Base-by-base conservation (phyloP, 2,797 vertebrate genomes). In the Phoxinus dragarum region DNA sequence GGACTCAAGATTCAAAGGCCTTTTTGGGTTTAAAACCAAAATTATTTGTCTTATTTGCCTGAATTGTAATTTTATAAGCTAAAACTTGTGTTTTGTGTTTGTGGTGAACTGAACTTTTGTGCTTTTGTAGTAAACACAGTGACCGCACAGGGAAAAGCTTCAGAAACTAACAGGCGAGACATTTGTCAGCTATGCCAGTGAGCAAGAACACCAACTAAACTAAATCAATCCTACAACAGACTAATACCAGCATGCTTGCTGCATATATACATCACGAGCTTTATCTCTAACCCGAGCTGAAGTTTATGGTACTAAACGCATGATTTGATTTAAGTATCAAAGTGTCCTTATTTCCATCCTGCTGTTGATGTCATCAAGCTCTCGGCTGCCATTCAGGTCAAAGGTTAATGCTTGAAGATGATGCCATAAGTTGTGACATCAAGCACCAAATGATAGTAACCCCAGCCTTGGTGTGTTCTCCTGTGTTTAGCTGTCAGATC, bases 401-500 rank as follows among this genome's bases (percentile, higher is more conserved):
- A 85, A 84, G 64, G 73, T 56, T 80, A 74, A 68, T 56, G 75
- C 74, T 86, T 76, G 81, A 85, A 80, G 66, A 85, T 23, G 84
- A 80, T 19, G 66, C 31, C 84, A 71, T 27, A 17, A n/a, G n/a
- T 47, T 61, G 36, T 84, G 74, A 44, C 82, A 44, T 69, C 42
- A 78, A 78, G 66, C 47, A 84, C 75, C 49, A 56, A 42, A 17
- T 66, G 42, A 71, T 76, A 59, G 74, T 82, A 34, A 36, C 23
- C 49, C 77, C 42, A 56, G 40, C 72, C 36, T 42, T 84, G 84
- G 88, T 79, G 49, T 84, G 27, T 82, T 34, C 73, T 90, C 69
- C 81, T 40, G 64, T 87, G 64, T 88, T 88, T 77, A 79, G 88
- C 82, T 88, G 87, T 90, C 91, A 89, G 88, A 76, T 85, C 86